A percentile compares a stretch with the other conserved stretches of the same genome.
Evolutionary conservation across 2,888 invertebrate species (phyloP).

Genomic region (Zaprionus bogoriensis): DNA sequence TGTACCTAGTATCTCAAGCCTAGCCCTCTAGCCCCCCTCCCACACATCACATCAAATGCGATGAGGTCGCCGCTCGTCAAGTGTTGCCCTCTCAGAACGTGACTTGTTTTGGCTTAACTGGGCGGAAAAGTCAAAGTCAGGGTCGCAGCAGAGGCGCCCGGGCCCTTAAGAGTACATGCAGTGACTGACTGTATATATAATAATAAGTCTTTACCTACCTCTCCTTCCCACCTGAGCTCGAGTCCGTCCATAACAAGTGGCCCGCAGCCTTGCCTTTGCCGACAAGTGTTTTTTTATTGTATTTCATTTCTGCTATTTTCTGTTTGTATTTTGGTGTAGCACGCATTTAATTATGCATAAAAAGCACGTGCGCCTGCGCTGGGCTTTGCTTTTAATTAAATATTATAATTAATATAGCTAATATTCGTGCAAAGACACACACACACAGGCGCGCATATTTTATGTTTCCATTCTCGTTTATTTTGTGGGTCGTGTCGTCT

Average conservation of each 20-base stretch:
- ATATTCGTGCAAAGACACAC: background rate
- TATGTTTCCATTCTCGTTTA: background rate
- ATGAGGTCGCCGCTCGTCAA: conserved; percentile 26
- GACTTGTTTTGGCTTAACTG: conserved; percentile 49
- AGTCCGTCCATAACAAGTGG: conserved; percentile 31
- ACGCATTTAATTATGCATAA: conserved; percentile 39
- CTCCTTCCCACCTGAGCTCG: conserved; percentile 10
- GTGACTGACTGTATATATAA: conserved; percentile 23
- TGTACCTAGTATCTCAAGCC: too few relatives aligned
- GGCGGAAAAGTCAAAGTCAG: conserved; percentile 67
- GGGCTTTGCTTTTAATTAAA: conserved; percentile 48
- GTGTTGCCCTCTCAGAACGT: conserved; percentile 49
- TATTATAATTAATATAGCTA: conserved; percentile 61
- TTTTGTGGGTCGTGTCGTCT: conserved; percentile 7
- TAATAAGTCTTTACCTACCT: conserved; percentile 17
- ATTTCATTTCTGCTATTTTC: background rate
- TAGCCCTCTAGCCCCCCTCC: conserved; percentile 5
- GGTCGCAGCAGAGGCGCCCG: conserved; percentile 37
- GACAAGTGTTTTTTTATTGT: conserved; percentile 3
- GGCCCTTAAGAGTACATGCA: too few relatives aligned
- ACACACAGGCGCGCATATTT: conserved; percentile 13
- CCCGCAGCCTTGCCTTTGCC: conserved; percentile 25
- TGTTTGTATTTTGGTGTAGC: background rate
- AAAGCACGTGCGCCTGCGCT: conserved; percentile 37
- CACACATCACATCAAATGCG: conserved; percentile 33